Percentiles rank a stretch among this genome's conserved stretches.
These are phyloP conservation scores for Tetanocera ferruginea DNA, from an alignment of 2,888 invertebrate genomes.

Conservation along the genomic window DNA sequence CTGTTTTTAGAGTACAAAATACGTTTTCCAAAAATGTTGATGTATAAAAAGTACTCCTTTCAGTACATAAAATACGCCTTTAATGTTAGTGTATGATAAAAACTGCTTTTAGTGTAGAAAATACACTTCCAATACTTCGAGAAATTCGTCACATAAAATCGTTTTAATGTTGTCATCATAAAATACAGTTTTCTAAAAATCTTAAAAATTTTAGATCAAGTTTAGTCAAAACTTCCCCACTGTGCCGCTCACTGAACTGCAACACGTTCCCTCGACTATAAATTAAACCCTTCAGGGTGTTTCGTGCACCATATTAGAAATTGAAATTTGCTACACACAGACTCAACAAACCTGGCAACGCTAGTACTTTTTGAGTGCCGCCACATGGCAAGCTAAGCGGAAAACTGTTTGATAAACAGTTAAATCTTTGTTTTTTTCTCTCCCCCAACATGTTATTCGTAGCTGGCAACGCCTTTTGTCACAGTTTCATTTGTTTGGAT, in stretches of 20 bases:
- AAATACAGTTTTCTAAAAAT: too few relatives aligned
- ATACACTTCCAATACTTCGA: too few relatives aligned
- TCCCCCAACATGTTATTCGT: conserved; percentile 15
- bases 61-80: too few relatives aligned
- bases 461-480: conserved; percentile 44
- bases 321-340: conserved; percentile 42
- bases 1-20: too few relatives aligned
- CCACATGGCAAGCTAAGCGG: not conserved
- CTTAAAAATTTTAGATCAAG: not conserved
- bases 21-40: too few relatives aligned
- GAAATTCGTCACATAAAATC: too few relatives aligned
- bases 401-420: conserved; percentile 24
- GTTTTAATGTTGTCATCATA: not conserved
- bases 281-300: conserved; percentile 57
- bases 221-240: not conserved
- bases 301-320: conserved; percentile 64
- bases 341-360: not conserved
- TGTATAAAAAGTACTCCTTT: too few relatives aligned
- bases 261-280: conserved; percentile 23
- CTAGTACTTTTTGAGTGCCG: not conserved
- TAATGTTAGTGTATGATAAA: too few relatives aligned
- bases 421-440: not conserved
- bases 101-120: not conserved
- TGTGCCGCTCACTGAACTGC: conserved; percentile 20
- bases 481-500: conserved; percentile 36